These are phyloP conservation scores for Thecophora atra DNA, from an alignment of 2,888 invertebrate species.

Conservation along the genomic window DNA sequence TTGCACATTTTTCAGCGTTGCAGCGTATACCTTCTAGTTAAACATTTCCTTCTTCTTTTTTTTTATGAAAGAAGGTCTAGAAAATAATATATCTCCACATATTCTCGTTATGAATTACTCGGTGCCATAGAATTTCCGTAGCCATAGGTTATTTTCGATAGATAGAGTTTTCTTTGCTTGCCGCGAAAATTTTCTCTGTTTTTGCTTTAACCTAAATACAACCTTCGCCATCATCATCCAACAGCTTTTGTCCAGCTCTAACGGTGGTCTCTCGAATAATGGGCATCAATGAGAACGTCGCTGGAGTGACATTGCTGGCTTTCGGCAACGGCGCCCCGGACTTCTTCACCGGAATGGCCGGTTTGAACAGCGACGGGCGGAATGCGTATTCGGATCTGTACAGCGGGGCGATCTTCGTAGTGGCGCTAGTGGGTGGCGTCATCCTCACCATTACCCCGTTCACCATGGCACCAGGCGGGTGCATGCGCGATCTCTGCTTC, in stretches of 20 bases:
- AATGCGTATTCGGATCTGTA: slow-evolving; percentile 65
- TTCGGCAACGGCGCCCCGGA: slow-evolving; percentile 79
- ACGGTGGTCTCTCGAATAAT: slow-evolving; percentile 66
- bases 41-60: no score
- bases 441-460: slow-evolving; percentile 69
- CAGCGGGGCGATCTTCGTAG: slow-evolving; percentile 73
- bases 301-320: slow-evolving; percentile 76
- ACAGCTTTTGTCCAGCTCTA: slow-evolving; percentile 70
- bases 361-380: slow-evolving; percentile 61
- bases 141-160: no score
- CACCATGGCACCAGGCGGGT: slow-evolving; percentile 48
- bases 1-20: no score
- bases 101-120: no score
- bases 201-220: no score
- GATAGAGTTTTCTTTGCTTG: background rate
- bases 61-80: no score
- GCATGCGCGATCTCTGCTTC: slow-evolving; percentile 52
- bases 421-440: slow-evolving; percentile 71
- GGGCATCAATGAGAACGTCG: slow-evolving; percentile 68
- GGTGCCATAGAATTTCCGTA: no score
- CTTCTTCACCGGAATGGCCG: slow-evolving; percentile 71
- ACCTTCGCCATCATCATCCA: no score
- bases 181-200: no score
- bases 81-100: no score
- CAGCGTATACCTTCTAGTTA: no score